Evolutionary conservation across 2,888 invertebrate species (phyloP).

Genomic region (Hetaerina titia): DNA sequence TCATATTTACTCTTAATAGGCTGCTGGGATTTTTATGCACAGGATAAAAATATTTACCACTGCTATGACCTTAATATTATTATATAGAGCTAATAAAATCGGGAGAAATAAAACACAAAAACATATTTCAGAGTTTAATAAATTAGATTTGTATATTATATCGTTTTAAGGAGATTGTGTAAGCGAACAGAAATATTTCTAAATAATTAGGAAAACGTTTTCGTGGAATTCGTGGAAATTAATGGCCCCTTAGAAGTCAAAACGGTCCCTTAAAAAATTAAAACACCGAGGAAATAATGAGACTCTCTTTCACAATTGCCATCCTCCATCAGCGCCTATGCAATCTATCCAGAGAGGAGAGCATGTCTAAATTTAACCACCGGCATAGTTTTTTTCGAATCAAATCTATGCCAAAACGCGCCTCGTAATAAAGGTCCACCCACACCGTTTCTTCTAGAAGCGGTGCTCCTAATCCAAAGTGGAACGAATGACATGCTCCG

Average conservation of each 20-base stretch:
- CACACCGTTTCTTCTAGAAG: background rate
- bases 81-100: too few relatives aligned
- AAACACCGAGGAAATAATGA: background rate
- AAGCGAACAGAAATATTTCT: background rate
- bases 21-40: too few relatives aligned
- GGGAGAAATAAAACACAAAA: too few relatives aligned
- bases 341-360: background rate
- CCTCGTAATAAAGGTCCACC: background rate
- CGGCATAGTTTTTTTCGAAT: constrained; percentile 11
- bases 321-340: background rate
- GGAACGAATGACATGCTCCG: background rate
- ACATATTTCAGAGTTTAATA: too few relatives aligned
- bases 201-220: background rate
- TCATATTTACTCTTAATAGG: too few relatives aligned
- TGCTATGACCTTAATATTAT: too few relatives aligned
- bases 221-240: background rate
- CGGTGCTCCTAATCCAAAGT: background rate
- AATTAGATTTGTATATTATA: too few relatives aligned
- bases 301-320: background rate
- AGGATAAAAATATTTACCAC: too few relatives aligned
- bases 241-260: background rate
- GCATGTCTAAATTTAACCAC: background rate
- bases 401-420: background rate
- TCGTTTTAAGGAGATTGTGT: too few relatives aligned
- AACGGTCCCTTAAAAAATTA: background rate